Percentiles rank a stretch among this genome's conserved stretches.
phyloP scores from a whole-genome alignment of 2,113 vertebrate species.

The Chaetodon trifascialis region DNA sequence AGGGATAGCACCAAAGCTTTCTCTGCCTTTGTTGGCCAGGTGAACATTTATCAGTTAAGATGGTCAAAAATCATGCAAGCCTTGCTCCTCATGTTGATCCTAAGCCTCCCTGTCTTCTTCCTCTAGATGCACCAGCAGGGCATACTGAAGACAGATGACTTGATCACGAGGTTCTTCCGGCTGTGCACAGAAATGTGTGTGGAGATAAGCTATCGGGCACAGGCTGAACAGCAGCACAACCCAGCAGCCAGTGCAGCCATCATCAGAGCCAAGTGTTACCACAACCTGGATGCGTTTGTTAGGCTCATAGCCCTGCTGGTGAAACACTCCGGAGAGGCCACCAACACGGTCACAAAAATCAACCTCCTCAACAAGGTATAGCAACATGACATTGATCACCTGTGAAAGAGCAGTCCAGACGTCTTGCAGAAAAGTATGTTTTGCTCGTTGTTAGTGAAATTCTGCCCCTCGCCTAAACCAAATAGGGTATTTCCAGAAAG shows the following conservation, averaged over 20 bases:
- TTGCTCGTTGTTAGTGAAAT: too few relatives aligned
- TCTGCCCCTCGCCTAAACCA: too few relatives aligned
- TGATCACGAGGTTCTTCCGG: conserved; percentile 98
- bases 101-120: neutral
- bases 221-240: conserved; percentile 98
- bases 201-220: conserved; percentile 98
- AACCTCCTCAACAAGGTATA: conserved; percentile 97
- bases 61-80: neutral
- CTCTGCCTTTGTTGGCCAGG: conserved; percentile 99
- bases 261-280: conserved; percentile 98
- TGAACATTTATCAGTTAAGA: conserved; percentile 58
- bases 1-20: conserved; percentile 99
- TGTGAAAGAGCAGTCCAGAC: neutral
- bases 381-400: neutral
- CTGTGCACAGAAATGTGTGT: conserved; percentile 99
- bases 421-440: neutral
- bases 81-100: neutral
- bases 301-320: conserved; percentile 96
- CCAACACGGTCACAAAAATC: conserved; percentile 99
- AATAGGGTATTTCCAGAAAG: too few relatives aligned
- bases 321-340: conserved; percentile 98
- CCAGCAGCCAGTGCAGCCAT: conserved; percentile 97
- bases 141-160: conserved; percentile 97
- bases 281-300: conserved; percentile 98
- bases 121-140: conserved; percentile 98